These are phyloP conservation scores for Paramuricea clavata DNA, from an alignment of 92 coral and sea anemone genomes.

Conservation along the genomic window DNA sequence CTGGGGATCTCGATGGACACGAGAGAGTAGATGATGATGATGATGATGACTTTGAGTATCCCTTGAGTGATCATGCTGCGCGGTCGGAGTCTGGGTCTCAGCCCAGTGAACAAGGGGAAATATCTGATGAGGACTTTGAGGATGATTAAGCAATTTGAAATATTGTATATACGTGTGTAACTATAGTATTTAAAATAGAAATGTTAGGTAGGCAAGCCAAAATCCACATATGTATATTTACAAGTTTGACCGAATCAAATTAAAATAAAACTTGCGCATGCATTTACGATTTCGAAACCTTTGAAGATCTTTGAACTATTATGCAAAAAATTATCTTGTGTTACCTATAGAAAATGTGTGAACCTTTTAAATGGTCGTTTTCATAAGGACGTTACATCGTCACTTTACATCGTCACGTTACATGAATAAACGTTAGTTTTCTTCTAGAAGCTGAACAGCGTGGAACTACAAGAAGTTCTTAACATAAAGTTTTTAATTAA, in stretches of 20 bases:
- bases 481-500: too few species aligned
- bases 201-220: neutral
- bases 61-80: conserved; percentile 24
- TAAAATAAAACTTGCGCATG: neutral
- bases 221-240: neutral
- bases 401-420: too few species aligned
- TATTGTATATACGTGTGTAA: neutral
- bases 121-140: neutral
- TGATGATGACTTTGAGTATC: conserved; percentile 66
- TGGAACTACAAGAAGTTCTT: too few species aligned
- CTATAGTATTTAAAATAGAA: neutral
- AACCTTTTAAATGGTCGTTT: too few species aligned
- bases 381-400: too few species aligned
- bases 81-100: conserved; percentile 7
- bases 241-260: neutral
- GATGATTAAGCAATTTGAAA: neutral
- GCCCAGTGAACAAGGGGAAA: conserved; percentile 36
- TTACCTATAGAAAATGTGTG: too few species aligned
- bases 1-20: conserved; percentile 59
- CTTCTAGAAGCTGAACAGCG: too few species aligned
- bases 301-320: neutral
- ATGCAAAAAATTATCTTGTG: too few species aligned
- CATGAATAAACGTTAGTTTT: too few species aligned
- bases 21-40: conserved; percentile 22
- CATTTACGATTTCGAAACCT: neutral